Percentiles rank a stretch among this genome's conserved stretches.
Evolutionary conservation across 2,113 vertebrate genomes (phyloP).

Genomic region (Potamarius usumacintae): DNA sequence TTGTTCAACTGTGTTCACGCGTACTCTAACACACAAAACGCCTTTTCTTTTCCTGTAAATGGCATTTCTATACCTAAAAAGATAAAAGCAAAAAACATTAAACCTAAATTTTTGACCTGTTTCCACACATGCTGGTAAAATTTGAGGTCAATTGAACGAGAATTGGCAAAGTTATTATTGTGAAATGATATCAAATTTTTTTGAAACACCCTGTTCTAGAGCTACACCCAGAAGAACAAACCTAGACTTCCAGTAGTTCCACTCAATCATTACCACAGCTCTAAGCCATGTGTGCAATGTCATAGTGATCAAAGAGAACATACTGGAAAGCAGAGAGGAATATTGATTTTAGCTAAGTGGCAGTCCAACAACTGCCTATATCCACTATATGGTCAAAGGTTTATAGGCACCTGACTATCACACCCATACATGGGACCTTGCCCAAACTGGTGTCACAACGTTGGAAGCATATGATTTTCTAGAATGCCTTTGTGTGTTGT

Average conservation of each 20-base stretch:
- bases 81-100: too few species aligned
- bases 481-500: neutral
- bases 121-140: too few species aligned
- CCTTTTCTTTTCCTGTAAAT: too few species aligned
- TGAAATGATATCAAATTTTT: too few species aligned
- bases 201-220: neutral
- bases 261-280: slow-evolving; percentile 5
- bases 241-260: neutral
- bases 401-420: neutral
- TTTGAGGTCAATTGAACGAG: too few species aligned
- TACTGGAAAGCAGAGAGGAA: neutral
- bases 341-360: neutral
- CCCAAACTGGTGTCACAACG: neutral
- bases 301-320: neutral
- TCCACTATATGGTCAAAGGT: neutral
- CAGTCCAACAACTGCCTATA: neutral
- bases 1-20: too few species aligned
- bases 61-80: too few species aligned
- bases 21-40: too few species aligned
- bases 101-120: too few species aligned
- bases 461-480: neutral
- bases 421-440: neutral
- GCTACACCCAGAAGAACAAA: slow-evolving; percentile 9
- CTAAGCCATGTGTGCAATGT: neutral
- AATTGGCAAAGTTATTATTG: too few species aligned